phyloP scores from a whole-genome alignment of 2,797 vertebrate genomes.

The Gymnopithys bicolor region DNA sequence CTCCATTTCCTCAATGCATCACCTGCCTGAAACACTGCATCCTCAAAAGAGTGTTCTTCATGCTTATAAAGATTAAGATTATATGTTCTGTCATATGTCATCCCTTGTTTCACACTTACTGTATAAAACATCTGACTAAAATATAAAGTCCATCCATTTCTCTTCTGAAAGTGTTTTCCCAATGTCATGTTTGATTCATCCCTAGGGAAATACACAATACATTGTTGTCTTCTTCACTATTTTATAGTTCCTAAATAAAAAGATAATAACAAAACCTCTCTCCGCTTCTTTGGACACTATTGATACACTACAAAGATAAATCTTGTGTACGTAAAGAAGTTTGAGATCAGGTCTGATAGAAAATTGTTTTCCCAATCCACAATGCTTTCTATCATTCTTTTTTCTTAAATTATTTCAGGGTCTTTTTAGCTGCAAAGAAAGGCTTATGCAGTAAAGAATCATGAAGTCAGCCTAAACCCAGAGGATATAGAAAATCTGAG shows the following conservation, averaged over 20 bases:
- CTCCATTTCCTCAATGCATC: neutral
- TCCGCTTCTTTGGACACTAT: neutral
- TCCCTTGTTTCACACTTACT: neutral
- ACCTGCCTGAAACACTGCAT: neutral
- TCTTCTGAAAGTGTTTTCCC: neutral
- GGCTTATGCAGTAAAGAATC: neutral
- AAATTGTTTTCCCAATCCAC: neutral
- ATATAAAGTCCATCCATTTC: neutral
- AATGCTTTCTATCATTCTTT: neutral
- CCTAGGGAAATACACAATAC: neutral
- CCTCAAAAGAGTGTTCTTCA: neutral
- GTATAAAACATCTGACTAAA: neutral
- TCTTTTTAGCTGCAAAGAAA: neutral
- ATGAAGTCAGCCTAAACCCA: neutral
- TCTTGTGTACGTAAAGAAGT: neutral
- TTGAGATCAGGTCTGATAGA: neutral
- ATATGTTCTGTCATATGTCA: neutral
- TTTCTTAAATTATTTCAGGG: neutral
- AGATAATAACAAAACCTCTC: neutral
- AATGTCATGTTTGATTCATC: neutral
- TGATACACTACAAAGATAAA: neutral
- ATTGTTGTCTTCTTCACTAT: neutral
- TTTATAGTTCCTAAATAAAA: neutral
- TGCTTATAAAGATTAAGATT: neutral
- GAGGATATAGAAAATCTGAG: neutral